Percentiles rank a stretch among this genome's conserved stretches.
Conservation (phyloP, 1,140 invertebrate species). For the Melanaphis sacchari region DNA sequence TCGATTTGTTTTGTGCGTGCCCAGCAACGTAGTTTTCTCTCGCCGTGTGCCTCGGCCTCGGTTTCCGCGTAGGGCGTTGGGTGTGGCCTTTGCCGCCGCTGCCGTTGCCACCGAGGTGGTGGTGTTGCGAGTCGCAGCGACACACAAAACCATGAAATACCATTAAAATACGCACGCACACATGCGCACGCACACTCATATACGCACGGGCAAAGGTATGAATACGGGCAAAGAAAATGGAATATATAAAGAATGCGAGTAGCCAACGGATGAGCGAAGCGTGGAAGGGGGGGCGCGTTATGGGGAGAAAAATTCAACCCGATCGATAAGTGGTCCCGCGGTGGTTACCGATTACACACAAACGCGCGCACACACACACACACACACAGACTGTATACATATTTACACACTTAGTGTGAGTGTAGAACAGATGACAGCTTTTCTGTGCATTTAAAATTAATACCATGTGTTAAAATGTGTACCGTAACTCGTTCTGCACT, state of each 20-base stretch:
- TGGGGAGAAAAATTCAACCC: background rate
- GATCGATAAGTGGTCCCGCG: conserved; percentile 33
- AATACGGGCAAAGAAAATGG: background rate
- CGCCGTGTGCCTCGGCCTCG: background rate
- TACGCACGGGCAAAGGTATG: background rate
- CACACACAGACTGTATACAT: background rate
- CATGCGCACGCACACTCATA: background rate
- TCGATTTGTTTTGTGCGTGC: conserved; percentile 56
- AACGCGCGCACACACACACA: background rate
- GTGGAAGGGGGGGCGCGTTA: background rate
- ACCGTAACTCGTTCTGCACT: background rate
- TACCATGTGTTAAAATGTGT: background rate
- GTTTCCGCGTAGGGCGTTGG: conserved; percentile 48
- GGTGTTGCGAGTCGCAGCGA: background rate
- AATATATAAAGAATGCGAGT: background rate
- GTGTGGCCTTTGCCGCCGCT: conserved; percentile 35
- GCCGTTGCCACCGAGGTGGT: background rate
- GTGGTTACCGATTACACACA: conserved; percentile 26
- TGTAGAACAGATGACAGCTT: background rate
- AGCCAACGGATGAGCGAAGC: background rate
- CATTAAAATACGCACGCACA: background rate
- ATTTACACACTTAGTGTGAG: background rate
- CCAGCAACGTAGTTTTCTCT: conserved; percentile 40
- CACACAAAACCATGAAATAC: conserved; percentile 38
- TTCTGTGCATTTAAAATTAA: background rate